These are phyloP conservation scores for Phymorhynchus buccinoides DNA, from an alignment of 1,140 invertebrate genomes.

Conservation along the genomic window DNA sequence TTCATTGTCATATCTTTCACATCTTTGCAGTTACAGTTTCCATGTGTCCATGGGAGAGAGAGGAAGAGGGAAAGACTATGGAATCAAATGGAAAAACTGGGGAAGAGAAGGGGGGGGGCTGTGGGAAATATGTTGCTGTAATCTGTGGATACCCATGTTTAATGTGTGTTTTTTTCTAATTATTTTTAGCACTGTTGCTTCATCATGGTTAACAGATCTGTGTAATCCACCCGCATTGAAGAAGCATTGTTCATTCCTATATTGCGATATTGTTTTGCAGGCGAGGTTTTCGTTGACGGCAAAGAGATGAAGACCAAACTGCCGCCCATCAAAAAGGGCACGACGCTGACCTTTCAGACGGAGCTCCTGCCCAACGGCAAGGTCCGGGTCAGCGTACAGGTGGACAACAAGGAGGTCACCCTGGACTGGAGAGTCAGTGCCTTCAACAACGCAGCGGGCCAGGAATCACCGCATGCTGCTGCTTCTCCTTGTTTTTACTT, in stretches of 20 bases:
- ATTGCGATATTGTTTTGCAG: constrained; percentile 51
- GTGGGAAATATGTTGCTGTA: too few species aligned
- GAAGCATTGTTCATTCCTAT: too few species aligned
- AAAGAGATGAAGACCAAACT: constrained; percentile 68
- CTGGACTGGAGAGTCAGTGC: constrained; percentile 67
- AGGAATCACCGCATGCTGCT: constrained; percentile 28
- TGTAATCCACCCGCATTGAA: too few species aligned
- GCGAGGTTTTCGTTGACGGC: constrained; percentile 67
- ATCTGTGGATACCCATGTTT: too few species aligned
- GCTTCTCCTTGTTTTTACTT: constrained; percentile 57
- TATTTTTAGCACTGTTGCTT: neutral
- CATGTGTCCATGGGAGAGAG: too few species aligned
- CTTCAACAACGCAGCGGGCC: neutral
- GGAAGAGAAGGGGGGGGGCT: too few species aligned
- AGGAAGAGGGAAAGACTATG: too few species aligned
- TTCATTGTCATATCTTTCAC: too few species aligned
- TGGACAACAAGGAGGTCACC: constrained; percentile 66
- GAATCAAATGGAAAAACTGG: too few species aligned
- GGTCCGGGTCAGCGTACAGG: constrained; percentile 65
- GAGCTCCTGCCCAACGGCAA: constrained; percentile 65
- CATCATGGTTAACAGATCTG: neutral
- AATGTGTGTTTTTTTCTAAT: neutral
- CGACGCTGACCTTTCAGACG: constrained; percentile 63
- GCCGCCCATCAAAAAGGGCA: constrained; percentile 63
- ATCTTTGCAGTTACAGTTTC: too few species aligned